A percentile compares a stretch with the other conserved stretches of the same genome.
phyloP scores from a whole-genome alignment of 2,113 vertebrate genomes.

The Tetrao urogallus region DNA sequence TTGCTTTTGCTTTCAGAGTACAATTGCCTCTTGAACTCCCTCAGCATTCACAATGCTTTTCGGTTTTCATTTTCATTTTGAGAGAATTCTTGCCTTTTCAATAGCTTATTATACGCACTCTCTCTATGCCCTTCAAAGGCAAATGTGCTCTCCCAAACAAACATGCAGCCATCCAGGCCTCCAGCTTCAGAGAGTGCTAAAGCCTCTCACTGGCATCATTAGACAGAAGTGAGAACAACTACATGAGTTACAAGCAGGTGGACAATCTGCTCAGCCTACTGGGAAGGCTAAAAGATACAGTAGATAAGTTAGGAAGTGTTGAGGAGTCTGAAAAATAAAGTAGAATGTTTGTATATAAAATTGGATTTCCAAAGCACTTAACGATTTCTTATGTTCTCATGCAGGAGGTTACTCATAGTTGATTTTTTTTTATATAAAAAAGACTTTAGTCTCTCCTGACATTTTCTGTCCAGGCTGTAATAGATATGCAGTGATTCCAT shows the following conservation, averaged over 20 bases:
- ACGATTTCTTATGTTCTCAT: not conserved
- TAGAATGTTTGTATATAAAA: not conserved
- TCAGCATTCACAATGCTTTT: not conserved
- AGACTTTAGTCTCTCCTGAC: not conserved
- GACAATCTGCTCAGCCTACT: not conserved
- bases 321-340: too few species aligned
- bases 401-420: not conserved
- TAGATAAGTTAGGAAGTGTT: too few species aligned
- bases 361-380: rapidly evolving
- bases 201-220: not conserved
- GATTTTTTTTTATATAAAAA: not conserved
- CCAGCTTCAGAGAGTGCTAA: not conserved
- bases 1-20: not conserved
- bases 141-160: not conserved
- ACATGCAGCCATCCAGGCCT: not conserved
- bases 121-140: not conserved
- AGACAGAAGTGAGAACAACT: not conserved
- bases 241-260: not conserved
- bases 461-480: not conserved
- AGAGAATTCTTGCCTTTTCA: not conserved
- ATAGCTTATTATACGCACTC: not conserved
- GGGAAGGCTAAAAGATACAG: not conserved
- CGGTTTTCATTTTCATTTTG: not conserved
- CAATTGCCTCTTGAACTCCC: not conserved
- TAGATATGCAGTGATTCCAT: not conserved